Conservation (phyloP, 2,113 vertebrate genomes). For the Thermophis baileyi region DNA sequence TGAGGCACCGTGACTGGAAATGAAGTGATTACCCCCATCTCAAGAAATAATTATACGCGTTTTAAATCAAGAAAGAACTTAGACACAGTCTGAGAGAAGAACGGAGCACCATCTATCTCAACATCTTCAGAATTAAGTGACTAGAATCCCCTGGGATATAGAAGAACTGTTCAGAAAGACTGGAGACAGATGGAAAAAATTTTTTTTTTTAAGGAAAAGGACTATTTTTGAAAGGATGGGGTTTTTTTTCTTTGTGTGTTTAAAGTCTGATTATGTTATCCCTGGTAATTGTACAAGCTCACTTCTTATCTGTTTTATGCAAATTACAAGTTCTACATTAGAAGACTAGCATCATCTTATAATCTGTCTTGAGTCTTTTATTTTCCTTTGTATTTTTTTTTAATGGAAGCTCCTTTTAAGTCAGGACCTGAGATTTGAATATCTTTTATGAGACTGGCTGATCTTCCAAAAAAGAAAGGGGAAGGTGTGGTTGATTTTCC, state of each 20-base stretch:
- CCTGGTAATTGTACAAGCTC: neutral
- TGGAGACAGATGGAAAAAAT: neutral
- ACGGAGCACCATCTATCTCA: neutral
- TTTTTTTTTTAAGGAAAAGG: neutral
- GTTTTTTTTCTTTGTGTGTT: neutral
- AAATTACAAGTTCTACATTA: neutral
- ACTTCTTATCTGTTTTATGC: neutral
- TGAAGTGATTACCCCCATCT: neutral
- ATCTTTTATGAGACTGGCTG: neutral
- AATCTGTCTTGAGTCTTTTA: neutral
- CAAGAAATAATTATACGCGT: neutral
- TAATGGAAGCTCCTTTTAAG: neutral
- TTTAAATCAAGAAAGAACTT: neutral
- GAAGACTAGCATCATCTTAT: neutral
- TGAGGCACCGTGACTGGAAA: neutral
- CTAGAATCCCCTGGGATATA: neutral
- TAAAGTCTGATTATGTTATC: neutral
- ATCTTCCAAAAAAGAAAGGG: neutral
- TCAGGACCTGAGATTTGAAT: neutral
- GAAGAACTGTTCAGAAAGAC: neutral
- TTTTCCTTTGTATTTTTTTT: neutral
- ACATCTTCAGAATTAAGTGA: neutral
- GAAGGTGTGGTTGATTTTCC: neutral
- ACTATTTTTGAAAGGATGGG: neutral
- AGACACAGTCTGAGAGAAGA: neutral